Conservation (phyloP, 2,888 invertebrate genomes). For the Drosophila eohydei region DNA sequence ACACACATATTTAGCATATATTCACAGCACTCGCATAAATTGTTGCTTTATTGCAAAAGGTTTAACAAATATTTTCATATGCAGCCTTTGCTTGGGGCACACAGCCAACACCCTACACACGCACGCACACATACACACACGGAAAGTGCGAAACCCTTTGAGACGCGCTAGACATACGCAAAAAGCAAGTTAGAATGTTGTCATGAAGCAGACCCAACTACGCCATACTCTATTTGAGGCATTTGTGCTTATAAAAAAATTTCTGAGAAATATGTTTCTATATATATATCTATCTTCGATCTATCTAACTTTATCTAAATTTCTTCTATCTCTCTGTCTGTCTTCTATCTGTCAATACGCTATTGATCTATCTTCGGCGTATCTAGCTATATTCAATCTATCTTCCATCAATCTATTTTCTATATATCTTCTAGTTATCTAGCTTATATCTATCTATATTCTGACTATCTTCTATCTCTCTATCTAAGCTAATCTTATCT, state of each 20-base stretch:
- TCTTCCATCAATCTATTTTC: too few species aligned
- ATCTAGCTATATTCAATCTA: too few species aligned
- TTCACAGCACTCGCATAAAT: constrained; percentile 34
- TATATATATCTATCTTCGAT: too few species aligned
- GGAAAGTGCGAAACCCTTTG: constrained; percentile 72
- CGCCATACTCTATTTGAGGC: neutral
- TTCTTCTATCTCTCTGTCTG: too few species aligned
- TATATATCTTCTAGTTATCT: too few species aligned
- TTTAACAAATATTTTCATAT: constrained; percentile 72
- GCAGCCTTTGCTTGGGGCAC: constrained; percentile 52
- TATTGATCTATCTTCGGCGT: too few species aligned
- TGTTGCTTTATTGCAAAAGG: constrained; percentile 48
- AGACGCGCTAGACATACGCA: constrained; percentile 57
- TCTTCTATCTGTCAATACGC: too few species aligned
- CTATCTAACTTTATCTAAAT: too few species aligned
- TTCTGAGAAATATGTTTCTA: too few species aligned
- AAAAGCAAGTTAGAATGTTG: constrained; percentile 5
- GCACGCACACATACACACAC: constrained; percentile 23
- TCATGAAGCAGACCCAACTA: neutral
- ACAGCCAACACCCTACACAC: constrained; percentile 19
- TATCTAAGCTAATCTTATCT: too few species aligned
- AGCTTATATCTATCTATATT: too few species aligned
- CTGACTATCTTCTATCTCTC: too few species aligned
- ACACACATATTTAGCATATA: constrained; percentile 7
- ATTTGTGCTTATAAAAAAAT: neutral